Base-by-base conservation (phyloP, 2,113 vertebrate species). In the Eretmochelys imbricata region DNA sequence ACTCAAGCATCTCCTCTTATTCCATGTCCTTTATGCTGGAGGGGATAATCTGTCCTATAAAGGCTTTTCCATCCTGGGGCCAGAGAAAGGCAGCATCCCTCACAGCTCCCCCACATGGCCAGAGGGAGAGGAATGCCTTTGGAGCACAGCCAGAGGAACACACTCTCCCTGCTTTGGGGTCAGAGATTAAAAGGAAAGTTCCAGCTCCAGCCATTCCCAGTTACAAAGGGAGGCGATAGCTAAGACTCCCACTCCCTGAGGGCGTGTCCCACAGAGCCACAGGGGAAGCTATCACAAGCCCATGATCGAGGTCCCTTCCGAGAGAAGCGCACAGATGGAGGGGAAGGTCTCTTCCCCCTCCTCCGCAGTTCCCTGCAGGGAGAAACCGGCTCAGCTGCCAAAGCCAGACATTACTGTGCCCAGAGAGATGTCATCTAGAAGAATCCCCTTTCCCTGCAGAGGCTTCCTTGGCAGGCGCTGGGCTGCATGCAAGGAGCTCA, bases 251-350 rank as follows among this genome's bases (percentile, higher is more conserved):
- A 2, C 48, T 1, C 55, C 1, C 1, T 62, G 35, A 5, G 46
- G 29, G 12, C 25, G 46, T 92, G 88, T 91, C 91, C 88, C 95
- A 53, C 53, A 65, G 78, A 53, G 84, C 46, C 19, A 50, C 22
- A 79, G 62, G 91, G 46, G 10, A 12, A 82, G 31, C 89, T 93
- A 95, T 89, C 12, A 0, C 2, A 0, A 95, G 94, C 57, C 8
- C 89, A 82, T 69, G 83, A 89, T 94, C 96, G 88, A 86, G 94
- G 89, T 88, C 89, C 50, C 88, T 92, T 95, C 94, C 81, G 22
- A 91, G 93, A 92, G 91, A 94, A 94, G 89, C 0, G 1, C 93
- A 92, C 97, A 97, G 94, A 95, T 93, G 93, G 95, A 96, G 84
- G 92, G 85, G 91, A 94, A 76, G 88, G 75, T 83, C 90, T 85